Conservation (phyloP, 1,140 invertebrate genomes). For the Pristionchus pacificus region DNA sequence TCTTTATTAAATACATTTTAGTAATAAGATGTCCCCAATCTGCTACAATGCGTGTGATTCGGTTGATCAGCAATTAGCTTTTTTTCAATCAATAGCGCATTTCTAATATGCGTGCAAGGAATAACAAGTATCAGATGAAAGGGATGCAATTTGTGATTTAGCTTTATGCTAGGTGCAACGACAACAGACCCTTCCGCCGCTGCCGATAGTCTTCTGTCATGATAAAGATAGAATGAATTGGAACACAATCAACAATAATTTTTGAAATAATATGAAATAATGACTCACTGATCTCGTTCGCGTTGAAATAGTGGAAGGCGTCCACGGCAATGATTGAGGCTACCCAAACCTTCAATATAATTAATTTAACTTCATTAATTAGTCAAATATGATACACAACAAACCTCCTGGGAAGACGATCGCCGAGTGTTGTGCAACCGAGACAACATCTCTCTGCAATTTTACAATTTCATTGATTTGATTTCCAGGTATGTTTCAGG, state of each 20-base stretch:
- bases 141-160: no score
- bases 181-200: no score
- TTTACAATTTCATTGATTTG: constrained; percentile 61
- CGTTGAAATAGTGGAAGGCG: constrained; percentile 63
- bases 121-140: no score
- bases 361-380: no score
- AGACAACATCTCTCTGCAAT: constrained; percentile 43
- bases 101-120: background rate
- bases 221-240: no score
- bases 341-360: constrained; percentile 20
- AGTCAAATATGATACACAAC: no score
- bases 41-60: no score
- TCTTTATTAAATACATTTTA: constrained; percentile 7
- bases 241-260: constrained; percentile 9
- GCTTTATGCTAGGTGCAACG: no score
- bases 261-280: constrained; percentile 27
- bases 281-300: constrained; percentile 64
- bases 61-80: background rate
- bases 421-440: constrained; percentile 6
- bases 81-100: background rate
- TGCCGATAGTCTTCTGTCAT: no score
- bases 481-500: no score
- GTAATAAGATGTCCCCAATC: background rate
- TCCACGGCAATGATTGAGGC: constrained; percentile 59
- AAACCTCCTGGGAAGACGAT: background rate